phyloP scores from a whole-genome alignment of 1,140 invertebrate genomes.

The Steinernema feltiae region DNA sequence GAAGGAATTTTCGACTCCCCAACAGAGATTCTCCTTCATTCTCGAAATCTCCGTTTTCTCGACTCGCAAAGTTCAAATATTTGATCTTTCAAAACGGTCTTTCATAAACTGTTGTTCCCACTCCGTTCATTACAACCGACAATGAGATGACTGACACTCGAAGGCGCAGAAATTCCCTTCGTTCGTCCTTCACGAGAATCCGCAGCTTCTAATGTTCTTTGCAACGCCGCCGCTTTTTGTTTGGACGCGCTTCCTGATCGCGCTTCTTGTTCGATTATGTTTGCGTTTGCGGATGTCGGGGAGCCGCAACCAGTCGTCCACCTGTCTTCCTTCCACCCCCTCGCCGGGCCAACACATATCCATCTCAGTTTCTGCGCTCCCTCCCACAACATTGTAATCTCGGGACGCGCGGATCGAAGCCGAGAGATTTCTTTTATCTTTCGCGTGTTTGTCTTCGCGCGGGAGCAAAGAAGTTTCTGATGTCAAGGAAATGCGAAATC shows the following conservation, averaged over 20 bases:
- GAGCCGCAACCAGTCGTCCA: neutral
- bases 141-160: neutral
- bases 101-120: neutral
- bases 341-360: neutral
- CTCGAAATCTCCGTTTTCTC: neutral
- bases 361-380: neutral
- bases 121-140: neutral
- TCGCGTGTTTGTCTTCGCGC: neutral
- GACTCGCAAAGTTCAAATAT: neutral
- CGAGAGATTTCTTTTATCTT: constrained; percentile 1
- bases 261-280: too few species aligned
- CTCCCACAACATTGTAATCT: constrained; percentile 13
- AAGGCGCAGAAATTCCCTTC: neutral
- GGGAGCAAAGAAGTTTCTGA: neutral
- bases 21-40: too few species aligned
- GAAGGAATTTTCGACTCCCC: too few species aligned
- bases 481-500: neutral
- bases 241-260: too few species aligned
- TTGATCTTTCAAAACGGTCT: neutral
- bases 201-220: too few species aligned
- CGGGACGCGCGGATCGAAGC: neutral
- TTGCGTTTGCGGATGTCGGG: neutral
- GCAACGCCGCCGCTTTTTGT: too few species aligned
- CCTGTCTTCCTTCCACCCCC: neutral
- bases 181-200: neutral